Conservation (phyloP, 2,797 vertebrate genomes). For the Carcharodon carcharias region DNA sequence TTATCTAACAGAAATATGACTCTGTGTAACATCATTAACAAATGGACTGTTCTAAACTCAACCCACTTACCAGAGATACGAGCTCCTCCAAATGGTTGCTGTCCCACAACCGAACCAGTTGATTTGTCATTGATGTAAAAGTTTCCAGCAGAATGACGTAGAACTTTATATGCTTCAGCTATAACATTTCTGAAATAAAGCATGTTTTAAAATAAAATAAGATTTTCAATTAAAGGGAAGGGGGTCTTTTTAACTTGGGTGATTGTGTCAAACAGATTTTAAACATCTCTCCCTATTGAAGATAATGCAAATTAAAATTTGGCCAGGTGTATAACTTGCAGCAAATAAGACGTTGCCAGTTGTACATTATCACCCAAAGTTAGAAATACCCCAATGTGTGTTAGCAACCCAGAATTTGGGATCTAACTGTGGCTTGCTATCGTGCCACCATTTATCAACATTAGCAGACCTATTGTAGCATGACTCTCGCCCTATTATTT, state of each 20-base stretch:
- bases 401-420: neutral
- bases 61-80: constrained; percentile 75
- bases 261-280: neutral
- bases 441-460: neutral
- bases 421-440: neutral
- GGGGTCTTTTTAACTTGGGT: neutral
- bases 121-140: constrained; percentile 93
- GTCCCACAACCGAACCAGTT: constrained; percentile 80
- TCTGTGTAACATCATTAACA: neutral
- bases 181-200: constrained; percentile 58
- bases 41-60: neutral
- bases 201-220: neutral
- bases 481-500: neutral
- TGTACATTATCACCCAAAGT: neutral
- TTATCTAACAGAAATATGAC: neutral
- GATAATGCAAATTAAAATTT: neutral
- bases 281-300: neutral
- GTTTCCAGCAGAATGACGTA: constrained; percentile 81
- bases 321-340: neutral
- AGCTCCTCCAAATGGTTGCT: constrained; percentile 88
- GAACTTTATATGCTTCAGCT: constrained; percentile 56
- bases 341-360: neutral
- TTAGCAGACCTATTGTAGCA: neutral
- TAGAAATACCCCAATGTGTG: neutral
- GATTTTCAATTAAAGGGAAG: neutral